Conservation (phyloP, 2,113 vertebrate genomes). For the cattle (Bos taurus) region ARS-UCD2.0 NC_037333.1:95926001-95926500, state of each 20-base stretch:
- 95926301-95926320: neutral
- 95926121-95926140: neutral
- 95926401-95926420: neutral
- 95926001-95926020: conserved; percentile 95
- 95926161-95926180: neutral
- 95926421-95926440: neutral
- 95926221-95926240: neutral
- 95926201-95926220: neutral
- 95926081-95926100: neutral
- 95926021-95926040: conserved; percentile 93
- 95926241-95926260: neutral
- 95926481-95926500: neutral
- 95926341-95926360: neutral
- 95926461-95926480: neutral
- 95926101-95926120: neutral
- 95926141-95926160: neutral
- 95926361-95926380: neutral
- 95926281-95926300: neutral
- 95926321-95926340: neutral
- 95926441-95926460: neutral
- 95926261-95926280: neutral
- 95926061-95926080: conserved; percentile 84
- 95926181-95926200: neutral
- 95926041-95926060: conserved; percentile 92
- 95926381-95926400: neutral